These are phyloP conservation scores for Vidua chalybeata DNA, from an alignment of 2,113 vertebrate species.

Conservation along the genomic window DNA sequence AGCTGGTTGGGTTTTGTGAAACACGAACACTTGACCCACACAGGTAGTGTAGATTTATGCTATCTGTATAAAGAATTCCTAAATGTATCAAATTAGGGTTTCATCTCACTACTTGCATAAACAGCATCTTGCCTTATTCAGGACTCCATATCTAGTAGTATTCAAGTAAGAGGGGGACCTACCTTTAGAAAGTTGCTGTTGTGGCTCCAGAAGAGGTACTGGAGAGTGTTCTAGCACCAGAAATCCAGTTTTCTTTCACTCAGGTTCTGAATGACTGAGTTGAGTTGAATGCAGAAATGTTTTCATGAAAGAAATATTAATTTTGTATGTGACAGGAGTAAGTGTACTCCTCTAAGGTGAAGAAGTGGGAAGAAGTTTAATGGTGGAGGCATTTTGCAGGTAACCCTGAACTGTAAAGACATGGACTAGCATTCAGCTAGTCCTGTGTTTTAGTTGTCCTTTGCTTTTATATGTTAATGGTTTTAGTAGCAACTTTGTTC, in stretches of 20 bases:
- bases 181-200: neutral
- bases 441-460: neutral
- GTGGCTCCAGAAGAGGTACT: neutral
- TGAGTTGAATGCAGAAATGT: neutral
- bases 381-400: neutral
- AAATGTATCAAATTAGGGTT: neutral
- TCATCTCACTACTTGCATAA: constrained; percentile 26
- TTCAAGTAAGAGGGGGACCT: neutral
- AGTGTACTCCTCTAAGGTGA: neutral
- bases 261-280: neutral
- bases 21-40: neutral
- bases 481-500: neutral
- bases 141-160: neutral
- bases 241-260: neutral
- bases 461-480: neutral
- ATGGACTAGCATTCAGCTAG: neutral
- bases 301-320: neutral
- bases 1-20: neutral
- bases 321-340: neutral
- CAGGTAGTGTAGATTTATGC: constrained; percentile 16
- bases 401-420: neutral
- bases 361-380: neutral
- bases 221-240: neutral
- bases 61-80: constrained; percentile 19
- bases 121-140: constrained; percentile 26